These are phyloP conservation scores for Opisthograptis luteolata DNA, from an alignment of 2,888 invertebrate genomes.

Conservation along the genomic window DNA sequence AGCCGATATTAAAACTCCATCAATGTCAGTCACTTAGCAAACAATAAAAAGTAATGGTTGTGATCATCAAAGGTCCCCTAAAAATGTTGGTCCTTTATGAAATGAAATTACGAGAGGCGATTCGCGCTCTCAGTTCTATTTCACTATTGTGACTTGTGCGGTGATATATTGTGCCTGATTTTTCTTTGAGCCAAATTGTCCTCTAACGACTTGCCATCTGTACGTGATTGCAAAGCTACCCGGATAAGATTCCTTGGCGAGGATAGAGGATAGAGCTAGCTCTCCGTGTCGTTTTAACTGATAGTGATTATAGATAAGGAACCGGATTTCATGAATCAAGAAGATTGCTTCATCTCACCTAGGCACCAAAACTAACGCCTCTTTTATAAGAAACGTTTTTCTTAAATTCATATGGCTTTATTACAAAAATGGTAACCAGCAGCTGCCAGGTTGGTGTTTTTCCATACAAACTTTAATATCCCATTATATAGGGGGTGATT, in stretches of 20 bases:
- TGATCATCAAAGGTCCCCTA: slow-evolving; percentile 11
- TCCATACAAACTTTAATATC: too few species aligned
- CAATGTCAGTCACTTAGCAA: slow-evolving; percentile 14
- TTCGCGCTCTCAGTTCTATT: slow-evolving; percentile 27
- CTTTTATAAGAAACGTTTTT: too few species aligned
- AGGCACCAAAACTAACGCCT: not conserved
- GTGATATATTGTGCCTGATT: slow-evolving; percentile 36
- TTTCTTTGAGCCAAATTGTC: slow-evolving; percentile 38
- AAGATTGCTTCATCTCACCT: too few species aligned
- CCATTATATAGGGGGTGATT: too few species aligned
- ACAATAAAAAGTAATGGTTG: slow-evolving; percentile 17
- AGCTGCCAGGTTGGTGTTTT: too few species aligned
- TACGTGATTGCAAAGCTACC: slow-evolving; percentile 22
- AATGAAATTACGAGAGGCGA: slow-evolving; percentile 24
- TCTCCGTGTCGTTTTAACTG: slow-evolving; percentile 5
- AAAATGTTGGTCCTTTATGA: slow-evolving; percentile 21
- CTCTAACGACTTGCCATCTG: slow-evolving; percentile 27
- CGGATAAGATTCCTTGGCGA: slow-evolving; percentile 19
- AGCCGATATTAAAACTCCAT: slow-evolving; percentile 13
- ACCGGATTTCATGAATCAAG: not conserved
- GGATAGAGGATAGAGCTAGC: too few species aligned
- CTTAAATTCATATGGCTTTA: too few species aligned
- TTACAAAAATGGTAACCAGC: too few species aligned
- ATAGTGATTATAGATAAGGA: not conserved
- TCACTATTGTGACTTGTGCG: slow-evolving; percentile 30